Percentiles rank a stretch among this genome's conserved stretches.
Conservation (phyloP, 64 coral and sea anemone genomes). For the Porites australiensis region DNA sequence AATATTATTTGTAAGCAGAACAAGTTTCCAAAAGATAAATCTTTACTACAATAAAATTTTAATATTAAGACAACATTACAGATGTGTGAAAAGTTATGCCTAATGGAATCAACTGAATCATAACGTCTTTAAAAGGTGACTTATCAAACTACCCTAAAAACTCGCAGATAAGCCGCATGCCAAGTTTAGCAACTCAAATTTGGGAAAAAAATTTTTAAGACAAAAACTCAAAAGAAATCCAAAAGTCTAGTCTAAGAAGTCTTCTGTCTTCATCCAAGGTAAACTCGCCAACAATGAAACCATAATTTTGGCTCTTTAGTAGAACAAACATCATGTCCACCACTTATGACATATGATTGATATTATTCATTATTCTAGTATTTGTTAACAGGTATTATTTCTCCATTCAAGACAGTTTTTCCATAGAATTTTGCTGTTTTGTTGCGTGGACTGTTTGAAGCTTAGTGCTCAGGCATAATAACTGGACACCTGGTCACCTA, state of each 20-base stretch:
- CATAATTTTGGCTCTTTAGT: conserved; percentile 41
- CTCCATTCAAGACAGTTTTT: conserved; percentile 40
- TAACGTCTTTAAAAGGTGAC: too few species aligned
- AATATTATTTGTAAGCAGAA: too few species aligned
- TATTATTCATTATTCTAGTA: conserved; percentile 28
- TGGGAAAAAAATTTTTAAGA: conserved; percentile 9
- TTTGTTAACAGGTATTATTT: conserved; percentile 39
- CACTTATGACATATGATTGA: conserved; percentile 41
- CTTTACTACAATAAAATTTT: too few species aligned
- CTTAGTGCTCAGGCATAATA: conserved; percentile 16
- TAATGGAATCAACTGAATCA: too few species aligned
- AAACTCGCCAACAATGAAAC: conserved; percentile 33
- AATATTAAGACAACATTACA: too few species aligned
- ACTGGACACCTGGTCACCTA: too few species aligned
- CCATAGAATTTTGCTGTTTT: conserved; percentile 41
- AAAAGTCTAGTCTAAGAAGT: conserved; percentile 26
- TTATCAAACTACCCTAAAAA: conserved; percentile 26
- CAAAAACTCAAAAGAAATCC: conserved; percentile 5
- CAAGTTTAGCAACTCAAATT: conserved; percentile 16
- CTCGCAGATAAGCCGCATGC: conserved; percentile 21
- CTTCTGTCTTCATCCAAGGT: conserved; percentile 28
- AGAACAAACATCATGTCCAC: conserved; percentile 41
- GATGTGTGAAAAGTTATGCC: too few species aligned
- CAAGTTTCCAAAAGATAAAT: too few species aligned
- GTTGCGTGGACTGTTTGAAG: conserved; percentile 31